Base-by-base conservation (phyloP, 2,888 invertebrate genomes). In the Xylota sylvarum region DNA sequence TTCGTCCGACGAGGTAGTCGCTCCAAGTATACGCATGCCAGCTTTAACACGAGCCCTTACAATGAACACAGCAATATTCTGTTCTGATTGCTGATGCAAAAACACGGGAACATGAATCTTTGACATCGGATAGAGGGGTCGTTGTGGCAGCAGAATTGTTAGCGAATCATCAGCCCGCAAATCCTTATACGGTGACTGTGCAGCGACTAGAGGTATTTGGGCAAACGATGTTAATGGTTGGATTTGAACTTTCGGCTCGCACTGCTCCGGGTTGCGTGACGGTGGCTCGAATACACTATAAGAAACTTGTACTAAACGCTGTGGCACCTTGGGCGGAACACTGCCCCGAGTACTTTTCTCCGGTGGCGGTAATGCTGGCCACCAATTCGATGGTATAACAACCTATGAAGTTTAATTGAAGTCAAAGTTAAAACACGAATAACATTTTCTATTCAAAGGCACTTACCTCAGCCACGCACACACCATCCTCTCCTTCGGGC, bases 1-100 rank as follows among this genome's bases (percentile, higher is more conserved):
- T 82, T 95, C 95, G 73, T 94, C 96, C 89, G 93, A 95, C 90
- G 94, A 96, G 92, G 96, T 95, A 65, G 96, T 95, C 27, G 97
- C 97, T 87, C 97, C 97, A 90, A 98, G 94, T 89, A 98, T 95
- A 87, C 96, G 94, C 78, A 98, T 93, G 0, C 98, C 98, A 65
- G 96, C 96, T 92, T 98, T 97, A 70, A 98, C 98, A 88, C 97
- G 95, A 88, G 97, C 97, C 91, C 98, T 98, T 93, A 98, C 95
- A 84, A 97, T 96, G 90, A 98, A 96, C 52, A 96, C 96, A 77
- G 97, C 95, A 87, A 97, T 95, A 58, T 95, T 93, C 88, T 94
- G 93, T 88, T 94, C 94, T 23, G 95, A 93, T 89, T 95, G 95
- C 76, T 96, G 95, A 87, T 96, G 95, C 79, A 98, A 94, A 90